Percentiles rank a stretch among this genome's conserved stretches.
These are phyloP conservation scores for Scaptomyza parva DNA, from an alignment of 2,888 invertebrate genomes.

Conservation along the genomic window DNA sequence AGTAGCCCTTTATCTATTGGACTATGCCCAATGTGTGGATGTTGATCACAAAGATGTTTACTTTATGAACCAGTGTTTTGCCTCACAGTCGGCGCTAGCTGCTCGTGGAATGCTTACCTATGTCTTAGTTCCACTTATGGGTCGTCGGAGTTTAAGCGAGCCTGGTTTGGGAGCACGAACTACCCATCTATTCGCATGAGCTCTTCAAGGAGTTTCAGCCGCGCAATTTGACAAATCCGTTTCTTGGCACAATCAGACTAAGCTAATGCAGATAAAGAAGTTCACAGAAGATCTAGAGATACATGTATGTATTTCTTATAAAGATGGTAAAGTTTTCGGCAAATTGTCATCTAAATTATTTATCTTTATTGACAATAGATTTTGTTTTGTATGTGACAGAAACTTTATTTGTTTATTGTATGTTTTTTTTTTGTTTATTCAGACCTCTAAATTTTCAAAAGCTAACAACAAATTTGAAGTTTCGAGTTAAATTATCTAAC, in stretches of 20 bases:
- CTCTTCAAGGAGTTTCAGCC: constrained; percentile 19
- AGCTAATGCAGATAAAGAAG: no score
- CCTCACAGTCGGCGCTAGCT: constrained; percentile 14
- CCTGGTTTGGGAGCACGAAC: background rate
- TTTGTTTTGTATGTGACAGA: no score
- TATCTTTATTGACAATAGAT: no score
- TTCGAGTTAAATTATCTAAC: no score
- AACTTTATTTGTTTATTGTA: no score
- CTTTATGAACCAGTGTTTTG: constrained; percentile 13
- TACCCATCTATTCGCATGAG: constrained; percentile 23
- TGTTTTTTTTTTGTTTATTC: no score
- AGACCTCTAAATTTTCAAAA: no score
- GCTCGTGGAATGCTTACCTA: constrained; percentile 45
- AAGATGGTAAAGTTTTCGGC: no score
- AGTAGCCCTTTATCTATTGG: constrained; percentile 29
- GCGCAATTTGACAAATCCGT: constrained; percentile 5
- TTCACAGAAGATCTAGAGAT: no score
- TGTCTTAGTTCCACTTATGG: constrained; percentile 5
- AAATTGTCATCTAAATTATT: no score
- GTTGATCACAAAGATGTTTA: background rate
- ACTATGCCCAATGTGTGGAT: constrained; percentile 27
- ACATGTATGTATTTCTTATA: no score
- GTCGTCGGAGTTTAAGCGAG: constrained; percentile 2
- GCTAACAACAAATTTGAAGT: no score
- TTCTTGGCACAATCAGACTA: background rate